These are phyloP conservation scores for Pogonognathellus flavescens DNA, from an alignment of 1,140 invertebrate species.

Conservation along the genomic window DNA sequence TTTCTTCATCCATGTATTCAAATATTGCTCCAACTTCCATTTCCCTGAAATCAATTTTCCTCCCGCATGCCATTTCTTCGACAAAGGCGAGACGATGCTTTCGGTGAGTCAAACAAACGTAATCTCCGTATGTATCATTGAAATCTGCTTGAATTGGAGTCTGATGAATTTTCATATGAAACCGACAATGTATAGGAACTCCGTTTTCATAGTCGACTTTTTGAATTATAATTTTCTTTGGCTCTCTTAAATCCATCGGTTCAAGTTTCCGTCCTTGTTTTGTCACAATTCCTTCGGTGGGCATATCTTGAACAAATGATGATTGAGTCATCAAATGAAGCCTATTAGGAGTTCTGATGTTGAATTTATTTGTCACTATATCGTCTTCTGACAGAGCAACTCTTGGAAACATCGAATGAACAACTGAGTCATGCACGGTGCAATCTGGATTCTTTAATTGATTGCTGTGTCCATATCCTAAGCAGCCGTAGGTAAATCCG, in stretches of 20 bases:
- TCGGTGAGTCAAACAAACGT: conserved; percentile 52
- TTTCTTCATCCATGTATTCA: conserved; percentile 2
- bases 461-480: conserved; percentile 61
- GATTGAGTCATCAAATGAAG: conserved; percentile 54
- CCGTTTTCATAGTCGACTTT: conserved; percentile 60
- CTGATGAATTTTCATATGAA: conserved; percentile 60
- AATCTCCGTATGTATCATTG: conserved; percentile 63
- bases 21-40: conserved; percentile 54
- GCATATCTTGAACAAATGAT: conserved; percentile 53
- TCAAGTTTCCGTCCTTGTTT: not conserved
- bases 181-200: conserved; percentile 51
- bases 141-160: conserved; percentile 58
- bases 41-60: conserved; percentile 56
- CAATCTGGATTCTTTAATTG: conserved; percentile 58
- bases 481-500: conserved; percentile 60
- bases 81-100: conserved; percentile 56
- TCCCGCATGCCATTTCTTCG: conserved; percentile 41
- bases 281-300: not conserved
- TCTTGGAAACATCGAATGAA: conserved; percentile 62
- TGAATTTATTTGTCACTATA: conserved; percentile 41
- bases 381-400: conserved; percentile 41
- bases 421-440: conserved; percentile 46
- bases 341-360: conserved; percentile 31
- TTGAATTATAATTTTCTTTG: conserved; percentile 45
- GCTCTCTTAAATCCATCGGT: conserved; percentile 12